Evolutionary conservation across 2,113 vertebrate species (phyloP), one percentile per base, ranked within the genome.

Genomic region (Otus sunia): DNA sequence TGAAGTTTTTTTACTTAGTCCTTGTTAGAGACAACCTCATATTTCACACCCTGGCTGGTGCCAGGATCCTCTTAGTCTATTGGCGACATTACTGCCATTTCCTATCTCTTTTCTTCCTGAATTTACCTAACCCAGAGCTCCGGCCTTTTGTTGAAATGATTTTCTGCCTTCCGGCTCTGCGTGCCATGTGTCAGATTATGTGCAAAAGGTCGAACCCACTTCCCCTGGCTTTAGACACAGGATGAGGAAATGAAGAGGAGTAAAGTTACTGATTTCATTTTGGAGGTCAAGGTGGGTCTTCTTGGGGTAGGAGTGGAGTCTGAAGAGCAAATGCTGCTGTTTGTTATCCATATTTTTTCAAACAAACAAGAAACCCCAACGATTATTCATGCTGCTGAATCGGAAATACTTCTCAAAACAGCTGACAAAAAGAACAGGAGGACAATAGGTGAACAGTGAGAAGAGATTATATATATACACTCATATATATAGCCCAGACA

Each of bases 181-280:
- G 95, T 97, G 98, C 94, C 94, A 64, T 69, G 69, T 98, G 98
- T 98, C 98, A 98, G 95, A 98, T 98, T 98, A 98, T 98, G 98
- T 98, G 98, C 96, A 97, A 98, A 98, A 98, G 98, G 98, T 98
- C 90, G 45, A 96, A 94, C 96, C 95, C 81, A 86, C 96, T 98
- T 98, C 98, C 98, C 95, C 88, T 83, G 45, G 62, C 93, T 96
- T 96, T 95, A 98, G 97, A 98, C 97, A 98, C 98, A 98, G 98
- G 98, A 98, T 98, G 94, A 97, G 98, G 98, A 98, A 98, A 98
- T 97, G 98, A 97, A 98, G 98, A 98, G 95, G 90, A 96, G 93
- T 95, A 94, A 97, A 97, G 97, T 97, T 92, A 97, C 96, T 95
- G 97, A 98, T 98, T 97, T 97, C 92, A 75, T 96, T 97, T 90